phyloP scores from a whole-genome alignment of 2,113 vertebrate genomes.

The Bubo blakistoni region DNA sequence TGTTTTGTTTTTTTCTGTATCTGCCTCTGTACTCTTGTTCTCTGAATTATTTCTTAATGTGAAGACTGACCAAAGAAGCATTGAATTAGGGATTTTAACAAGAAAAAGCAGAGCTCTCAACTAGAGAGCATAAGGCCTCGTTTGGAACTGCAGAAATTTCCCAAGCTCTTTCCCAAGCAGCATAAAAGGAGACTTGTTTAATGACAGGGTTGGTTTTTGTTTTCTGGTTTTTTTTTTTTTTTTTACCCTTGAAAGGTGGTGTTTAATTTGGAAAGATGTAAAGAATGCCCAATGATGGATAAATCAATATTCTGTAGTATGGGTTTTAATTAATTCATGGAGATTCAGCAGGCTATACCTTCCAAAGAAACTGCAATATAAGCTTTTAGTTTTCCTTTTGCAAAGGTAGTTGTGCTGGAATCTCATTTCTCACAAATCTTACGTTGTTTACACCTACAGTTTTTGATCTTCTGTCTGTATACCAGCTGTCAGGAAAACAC shows the following conservation, averaged over 20 bases:
- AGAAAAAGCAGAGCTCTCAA: not conserved
- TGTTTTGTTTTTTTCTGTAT: not conserved
- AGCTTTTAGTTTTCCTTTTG: not conserved
- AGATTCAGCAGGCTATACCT: not conserved
- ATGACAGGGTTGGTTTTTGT: not conserved
- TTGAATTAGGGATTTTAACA: not conserved
- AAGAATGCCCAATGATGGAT: not conserved
- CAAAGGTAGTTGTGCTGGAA: not conserved
- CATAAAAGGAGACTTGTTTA: not conserved
- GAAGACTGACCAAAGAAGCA: not conserved
- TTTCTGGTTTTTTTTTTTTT: not conserved
- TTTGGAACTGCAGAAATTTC: not conserved
- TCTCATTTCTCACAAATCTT: not conserved
- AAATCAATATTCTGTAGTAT: not conserved
- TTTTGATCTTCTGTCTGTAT: not conserved
- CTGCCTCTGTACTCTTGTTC: not conserved
- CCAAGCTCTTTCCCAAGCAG: not conserved
- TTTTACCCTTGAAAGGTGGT: not conserved
- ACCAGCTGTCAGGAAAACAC: slow-evolving; percentile 10
- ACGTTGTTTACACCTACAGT: not conserved
- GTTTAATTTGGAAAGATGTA: not conserved
- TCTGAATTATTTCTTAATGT: not conserved
- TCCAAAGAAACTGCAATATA: not conserved
- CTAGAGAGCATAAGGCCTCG: not conserved
- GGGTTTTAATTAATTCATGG: not conserved